Base-by-base conservation (phyloP, 2,888 invertebrate genomes). In the Euphydryas editha region DNA sequence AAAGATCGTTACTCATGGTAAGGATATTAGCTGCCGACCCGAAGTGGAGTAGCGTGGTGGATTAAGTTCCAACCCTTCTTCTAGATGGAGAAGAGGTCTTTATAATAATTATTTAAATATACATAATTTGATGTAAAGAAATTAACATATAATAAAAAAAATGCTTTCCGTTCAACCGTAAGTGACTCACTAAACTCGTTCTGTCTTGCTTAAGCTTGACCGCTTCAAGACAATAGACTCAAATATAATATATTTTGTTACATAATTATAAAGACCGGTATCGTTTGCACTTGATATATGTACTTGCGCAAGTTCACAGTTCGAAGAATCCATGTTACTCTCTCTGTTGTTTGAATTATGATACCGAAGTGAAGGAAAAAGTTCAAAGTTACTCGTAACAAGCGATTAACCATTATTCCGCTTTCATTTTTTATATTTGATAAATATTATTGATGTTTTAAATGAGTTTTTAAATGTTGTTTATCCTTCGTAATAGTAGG, bases 251-350 rank as follows among this genome's bases (percentile, higher is more conserved):
- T 36, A n/a, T n/a, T n/a, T 54, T 54, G 17, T 36, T 17, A 17
- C n/a, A 36, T n/a, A 54, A 36, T 10, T 17, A 36, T 54, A 54
- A 54, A 30, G 54, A n/a, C 30, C 7, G 54, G 4, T 54, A 30
- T 54, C 15, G 54, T n/a, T 1, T 54, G 36, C 30, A 36, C 17
- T 8, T 54, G 30, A 51, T 51, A 49, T n/a, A 49, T 49, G 15
- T 15, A 17, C 49, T 54, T 54, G 54, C 17, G 36, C 36, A 54
- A 54, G 54, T 54, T 54, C 54, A 54, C 54, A 54, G 36, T 54
- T 54, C 54, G 36, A 54, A 30, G 54, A 54, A 54, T 54, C 18
- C 49, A 24, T 51, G 51, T 51, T 36, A 54, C 54, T 54, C 54
- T 54, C 54, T 54, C 54, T 36, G 20, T 49, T 6, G 54, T 17